Evolutionary conservation across 92 coral and sea anemone genomes (phyloP).

Genomic region (Siderastrea radians): DNA sequence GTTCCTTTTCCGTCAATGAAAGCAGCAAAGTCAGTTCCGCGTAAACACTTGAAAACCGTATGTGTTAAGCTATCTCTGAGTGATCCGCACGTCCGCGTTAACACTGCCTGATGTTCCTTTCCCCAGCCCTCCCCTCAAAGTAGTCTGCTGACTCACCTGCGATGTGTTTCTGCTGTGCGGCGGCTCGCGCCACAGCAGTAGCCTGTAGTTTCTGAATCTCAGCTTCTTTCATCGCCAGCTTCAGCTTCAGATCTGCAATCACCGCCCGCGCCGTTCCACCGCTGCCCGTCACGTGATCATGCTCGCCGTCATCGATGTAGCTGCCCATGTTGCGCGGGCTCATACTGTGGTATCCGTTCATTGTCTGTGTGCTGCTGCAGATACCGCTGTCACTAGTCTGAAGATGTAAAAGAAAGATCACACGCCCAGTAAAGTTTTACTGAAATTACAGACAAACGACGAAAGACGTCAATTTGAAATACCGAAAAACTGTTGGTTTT

Average conservation of each 20-base stretch:
- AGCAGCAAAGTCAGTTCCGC: too few species aligned
- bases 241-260: conserved; percentile 89
- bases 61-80: too few species aligned
- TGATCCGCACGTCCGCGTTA: background rate
- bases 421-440: background rate
- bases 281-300: conserved; percentile 78
- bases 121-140: background rate
- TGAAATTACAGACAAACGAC: too few species aligned
- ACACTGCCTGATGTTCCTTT: background rate
- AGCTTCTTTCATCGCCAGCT: conserved; percentile 92
- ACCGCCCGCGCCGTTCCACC: conserved; percentile 87
- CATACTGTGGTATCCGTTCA: conserved; percentile 74
- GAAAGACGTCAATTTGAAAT: too few species aligned
- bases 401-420: background rate
- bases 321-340: conserved; percentile 88
- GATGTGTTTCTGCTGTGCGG: conserved; percentile 92
- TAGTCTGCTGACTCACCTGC: conserved; percentile 70
- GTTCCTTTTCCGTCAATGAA: too few species aligned
- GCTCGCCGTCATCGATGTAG: conserved; percentile 81
- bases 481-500: too few species aligned
- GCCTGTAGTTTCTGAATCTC: conserved; percentile 95
- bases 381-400: conserved; percentile 94
- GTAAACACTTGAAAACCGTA: too few species aligned
- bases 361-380: conserved; percentile 82
- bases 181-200: conserved; percentile 90